These are phyloP conservation scores for Caenorhabditis doughertyi DNA, from an alignment of 2,888 invertebrate species.

Conservation along the genomic window DNA sequence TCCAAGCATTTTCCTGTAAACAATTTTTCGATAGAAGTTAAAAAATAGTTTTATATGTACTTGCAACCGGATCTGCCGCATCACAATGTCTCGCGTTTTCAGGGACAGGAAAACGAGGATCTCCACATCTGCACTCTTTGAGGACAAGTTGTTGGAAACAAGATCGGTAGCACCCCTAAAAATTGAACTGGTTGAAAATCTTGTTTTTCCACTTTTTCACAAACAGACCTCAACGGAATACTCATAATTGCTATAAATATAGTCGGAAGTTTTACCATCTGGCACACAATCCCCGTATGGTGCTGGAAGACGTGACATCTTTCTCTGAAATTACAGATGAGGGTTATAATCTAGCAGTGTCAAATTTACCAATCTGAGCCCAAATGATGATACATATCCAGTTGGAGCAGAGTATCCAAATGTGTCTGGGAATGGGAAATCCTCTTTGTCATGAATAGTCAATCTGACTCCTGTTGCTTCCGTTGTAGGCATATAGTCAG, in stretches of 20 bases:
- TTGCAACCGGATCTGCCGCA: slow-evolving; percentile 76
- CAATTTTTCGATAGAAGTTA: background rate
- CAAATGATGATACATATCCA: slow-evolving; percentile 80
- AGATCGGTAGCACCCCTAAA: slow-evolving; percentile 80
- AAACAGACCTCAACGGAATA: slow-evolving; percentile 78
- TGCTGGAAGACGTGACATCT: slow-evolving; percentile 77
- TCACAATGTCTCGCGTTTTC: slow-evolving; percentile 73
- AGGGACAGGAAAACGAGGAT: slow-evolving; percentile 81
- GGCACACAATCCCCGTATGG: slow-evolving; percentile 81
- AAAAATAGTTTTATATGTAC: slow-evolving; percentile 53
- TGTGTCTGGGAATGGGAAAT: slow-evolving; percentile 81
- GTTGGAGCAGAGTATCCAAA: slow-evolving; percentile 81
- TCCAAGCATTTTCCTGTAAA: slow-evolving; percentile 79
- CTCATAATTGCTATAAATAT: slow-evolving; percentile 78
- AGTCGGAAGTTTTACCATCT: slow-evolving; percentile 77
- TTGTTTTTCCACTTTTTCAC: no score
- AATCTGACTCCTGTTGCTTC: slow-evolving; percentile 81
- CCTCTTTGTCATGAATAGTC: slow-evolving; percentile 81
- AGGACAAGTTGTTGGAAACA: slow-evolving; percentile 81
- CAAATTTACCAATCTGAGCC: slow-evolving; percentile 76
- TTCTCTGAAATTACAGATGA: no score
- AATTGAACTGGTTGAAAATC: background rate
- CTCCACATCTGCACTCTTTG: slow-evolving; percentile 80
- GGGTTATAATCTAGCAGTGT: no score
- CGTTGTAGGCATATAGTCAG: slow-evolving; percentile 81